phyloP scores from a whole-genome alignment of 2,797 vertebrate genomes.

The Muraenolepis orangiensis region DNA sequence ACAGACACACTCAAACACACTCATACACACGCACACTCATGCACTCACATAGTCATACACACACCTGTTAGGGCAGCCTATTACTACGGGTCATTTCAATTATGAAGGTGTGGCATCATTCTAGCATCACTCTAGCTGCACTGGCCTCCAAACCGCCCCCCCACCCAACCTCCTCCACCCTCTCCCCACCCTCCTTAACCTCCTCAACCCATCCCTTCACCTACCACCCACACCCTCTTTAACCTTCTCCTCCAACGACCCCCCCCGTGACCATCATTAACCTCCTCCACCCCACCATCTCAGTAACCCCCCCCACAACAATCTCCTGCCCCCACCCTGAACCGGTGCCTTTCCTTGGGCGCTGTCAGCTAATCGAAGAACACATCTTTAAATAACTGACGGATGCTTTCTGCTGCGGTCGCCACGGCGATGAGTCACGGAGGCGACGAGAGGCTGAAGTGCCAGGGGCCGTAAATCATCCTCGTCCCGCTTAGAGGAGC shows the following conservation, averaged over 20 bases:
- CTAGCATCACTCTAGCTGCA: neutral
- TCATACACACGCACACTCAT: neutral
- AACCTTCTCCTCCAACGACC: constrained; percentile 42
- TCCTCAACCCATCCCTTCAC: constrained; percentile 39
- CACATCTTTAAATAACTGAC: constrained; percentile 58
- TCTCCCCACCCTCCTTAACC: too few species aligned
- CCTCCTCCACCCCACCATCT: constrained; percentile 37
- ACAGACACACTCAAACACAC: constrained; percentile 7
- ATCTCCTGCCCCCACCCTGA: constrained; percentile 71
- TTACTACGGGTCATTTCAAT: constrained; percentile 52
- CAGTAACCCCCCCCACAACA: constrained; percentile 37
- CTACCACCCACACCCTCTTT: constrained; percentile 35
- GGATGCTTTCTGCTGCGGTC: constrained; percentile 57
- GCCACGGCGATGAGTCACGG: constrained; percentile 58
- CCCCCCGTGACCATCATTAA: too few species aligned
- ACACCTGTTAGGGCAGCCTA: constrained; percentile 26
- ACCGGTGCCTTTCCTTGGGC: constrained; percentile 46
- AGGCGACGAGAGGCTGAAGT: constrained; percentile 8
- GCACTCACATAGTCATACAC: constrained; percentile 8
- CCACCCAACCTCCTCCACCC: constrained; percentile 32
- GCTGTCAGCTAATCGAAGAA: constrained; percentile 54
- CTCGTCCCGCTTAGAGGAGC: neutral
- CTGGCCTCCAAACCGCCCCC: neutral
- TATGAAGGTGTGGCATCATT: neutral
- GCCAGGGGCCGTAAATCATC: neutral